These are phyloP conservation scores for Drosophila neonasuta DNA, from an alignment of 2,888 invertebrate species.

Conservation along the genomic window DNA sequence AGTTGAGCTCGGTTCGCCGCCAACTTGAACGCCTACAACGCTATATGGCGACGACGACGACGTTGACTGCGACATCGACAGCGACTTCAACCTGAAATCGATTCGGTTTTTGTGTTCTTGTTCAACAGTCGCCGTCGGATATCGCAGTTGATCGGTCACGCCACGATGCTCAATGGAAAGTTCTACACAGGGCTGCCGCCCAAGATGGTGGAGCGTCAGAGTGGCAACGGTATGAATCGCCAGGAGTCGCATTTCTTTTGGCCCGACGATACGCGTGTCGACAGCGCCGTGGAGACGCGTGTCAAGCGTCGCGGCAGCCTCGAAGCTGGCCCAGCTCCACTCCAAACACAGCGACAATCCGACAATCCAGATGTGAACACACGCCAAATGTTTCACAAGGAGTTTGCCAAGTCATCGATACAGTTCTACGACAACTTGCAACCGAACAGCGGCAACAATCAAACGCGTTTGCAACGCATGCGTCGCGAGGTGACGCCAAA, in stretches of 20 bases:
- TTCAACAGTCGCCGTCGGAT: conserved; percentile 56
- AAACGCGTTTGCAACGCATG: conserved; percentile 26
- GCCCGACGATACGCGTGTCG: conserved; percentile 80
- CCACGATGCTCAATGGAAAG: conserved; percentile 80
- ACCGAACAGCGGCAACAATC: conserved; percentile 24
- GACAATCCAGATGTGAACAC: conserved; percentile 68
- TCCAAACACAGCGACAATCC: conserved; percentile 13
- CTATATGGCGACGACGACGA: conserved; percentile 31
- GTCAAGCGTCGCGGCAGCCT: conserved; percentile 70
- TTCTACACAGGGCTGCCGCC: conserved; percentile 82
- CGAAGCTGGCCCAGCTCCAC: conserved; percentile 36
- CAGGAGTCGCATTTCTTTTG: conserved; percentile 81
- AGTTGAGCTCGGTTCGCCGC: conserved; percentile 50
- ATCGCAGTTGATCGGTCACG: conserved; percentile 47
- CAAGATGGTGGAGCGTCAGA: conserved; percentile 79
- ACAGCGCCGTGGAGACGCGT: conserved; percentile 72
- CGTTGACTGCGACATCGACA: conserved; percentile 30
- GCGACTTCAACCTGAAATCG: conserved; percentile 16
- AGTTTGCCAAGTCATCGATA: conserved; percentile 81
- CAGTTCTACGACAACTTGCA: conserved; percentile 79
- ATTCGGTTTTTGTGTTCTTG: conserved; percentile 51
- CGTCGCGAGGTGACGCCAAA: conserved; percentile 69
- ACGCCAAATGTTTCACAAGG: conserved; percentile 79
- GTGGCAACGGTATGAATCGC: conserved; percentile 72
- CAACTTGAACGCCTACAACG: conserved; percentile 66